phyloP scores from a whole-genome alignment of 23 tunicate species.

The Halocynthia aurantium region DNA sequence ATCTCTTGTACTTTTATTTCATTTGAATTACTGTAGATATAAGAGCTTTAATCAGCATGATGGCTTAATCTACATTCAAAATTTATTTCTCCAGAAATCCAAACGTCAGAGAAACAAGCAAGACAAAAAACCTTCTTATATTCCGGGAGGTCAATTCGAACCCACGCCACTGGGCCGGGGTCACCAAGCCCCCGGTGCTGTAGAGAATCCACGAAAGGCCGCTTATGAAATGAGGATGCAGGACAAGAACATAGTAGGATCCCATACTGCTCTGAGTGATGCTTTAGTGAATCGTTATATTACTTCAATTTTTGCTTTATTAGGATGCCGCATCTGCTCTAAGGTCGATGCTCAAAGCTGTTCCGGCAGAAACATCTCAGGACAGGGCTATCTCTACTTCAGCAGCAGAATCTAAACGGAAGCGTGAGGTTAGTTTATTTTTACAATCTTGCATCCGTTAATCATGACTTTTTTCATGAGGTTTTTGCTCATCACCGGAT shows the following conservation, averaged over 20 bases:
- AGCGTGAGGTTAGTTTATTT: constrained; percentile 3
- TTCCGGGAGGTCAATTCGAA: constrained; percentile 72
- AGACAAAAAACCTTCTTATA: constrained; percentile 37
- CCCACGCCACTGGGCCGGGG: constrained; percentile 70
- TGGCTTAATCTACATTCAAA: neutral
- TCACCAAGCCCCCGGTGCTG: constrained; percentile 26
- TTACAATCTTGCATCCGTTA: neutral
- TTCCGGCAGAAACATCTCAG: neutral
- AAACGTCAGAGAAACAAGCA: constrained; percentile 28
- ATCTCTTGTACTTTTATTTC: no score
- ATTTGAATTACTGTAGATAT: no score
- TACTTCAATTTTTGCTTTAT: neutral
- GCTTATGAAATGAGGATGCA: constrained; percentile 55
- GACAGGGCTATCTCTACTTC: neutral
- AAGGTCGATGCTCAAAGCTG: constrained; percentile 36
- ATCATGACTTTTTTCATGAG: neutral
- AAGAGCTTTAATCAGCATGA: neutral
- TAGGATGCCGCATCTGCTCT: constrained; percentile 88
- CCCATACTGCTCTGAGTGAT: no score
- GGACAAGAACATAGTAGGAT: constrained; percentile 50
- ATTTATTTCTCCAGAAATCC: constrained; percentile 34
- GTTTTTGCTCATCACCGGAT: no score
- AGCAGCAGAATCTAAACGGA: constrained; percentile 18
- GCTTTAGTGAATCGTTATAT: no score
- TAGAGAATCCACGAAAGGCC: constrained; percentile 36